These are phyloP conservation scores for Crossocerus cetratus DNA, from an alignment of 2,888 invertebrate genomes.

Conservation along the genomic window DNA sequence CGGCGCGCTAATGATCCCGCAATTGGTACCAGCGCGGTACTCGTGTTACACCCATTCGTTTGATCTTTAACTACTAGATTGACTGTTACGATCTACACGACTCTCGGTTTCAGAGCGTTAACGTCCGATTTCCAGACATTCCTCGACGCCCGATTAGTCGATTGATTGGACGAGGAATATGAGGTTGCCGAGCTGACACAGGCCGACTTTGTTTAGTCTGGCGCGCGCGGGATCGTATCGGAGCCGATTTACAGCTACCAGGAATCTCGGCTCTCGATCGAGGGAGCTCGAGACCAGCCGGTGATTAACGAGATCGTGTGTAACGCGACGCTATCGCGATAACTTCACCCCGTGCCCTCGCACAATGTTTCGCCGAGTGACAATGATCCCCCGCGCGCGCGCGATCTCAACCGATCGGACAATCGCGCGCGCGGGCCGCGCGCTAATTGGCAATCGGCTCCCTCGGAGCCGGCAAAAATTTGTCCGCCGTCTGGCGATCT, in stretches of 20 bases:
- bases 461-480: no score
- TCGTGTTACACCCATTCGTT: neutral
- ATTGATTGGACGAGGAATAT: no score
- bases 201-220: no score
- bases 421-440: neutral
- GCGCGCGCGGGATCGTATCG: no score
- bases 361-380: conserved; percentile 18
- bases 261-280: conserved; percentile 18
- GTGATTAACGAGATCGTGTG: conserved; percentile 35
- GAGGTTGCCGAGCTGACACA: no score
- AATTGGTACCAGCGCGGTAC: neutral
- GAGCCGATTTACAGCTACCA: neutral
- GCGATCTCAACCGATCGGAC: neutral
- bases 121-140: no score
- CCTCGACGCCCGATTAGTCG: no score
- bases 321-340: conserved; percentile 16
- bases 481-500: no score
- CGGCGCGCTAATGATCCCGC: neutral
- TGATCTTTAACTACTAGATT: conserved; percentile 5
- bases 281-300: conserved; percentile 18
- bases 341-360: conserved; percentile 20
- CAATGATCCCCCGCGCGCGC: conserved; percentile 1
- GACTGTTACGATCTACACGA: no score
- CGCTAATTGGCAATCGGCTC: no score
- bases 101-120: no score